phyloP scores from a whole-genome alignment of 2,113 vertebrate species.

The Zapus hudsonius region DNA sequence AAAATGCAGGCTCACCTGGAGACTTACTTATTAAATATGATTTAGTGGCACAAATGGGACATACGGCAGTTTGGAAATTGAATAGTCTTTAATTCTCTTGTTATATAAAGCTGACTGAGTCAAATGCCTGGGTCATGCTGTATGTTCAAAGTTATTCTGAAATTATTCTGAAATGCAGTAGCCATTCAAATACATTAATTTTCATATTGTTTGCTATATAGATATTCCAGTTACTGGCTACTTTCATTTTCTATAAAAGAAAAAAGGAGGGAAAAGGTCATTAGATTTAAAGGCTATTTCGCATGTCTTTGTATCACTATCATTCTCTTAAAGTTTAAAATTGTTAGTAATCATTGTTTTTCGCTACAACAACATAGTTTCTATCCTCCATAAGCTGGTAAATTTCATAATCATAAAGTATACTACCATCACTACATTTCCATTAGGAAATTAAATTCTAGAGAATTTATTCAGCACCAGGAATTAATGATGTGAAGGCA shows the following conservation, averaged over 20 bases:
- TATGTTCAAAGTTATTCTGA: constrained; percentile 38
- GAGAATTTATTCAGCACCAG: neutral
- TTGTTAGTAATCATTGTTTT: neutral
- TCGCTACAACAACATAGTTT: neutral
- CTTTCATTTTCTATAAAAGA: constrained; percentile 44
- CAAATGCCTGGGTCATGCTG: neutral
- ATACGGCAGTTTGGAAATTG: neutral
- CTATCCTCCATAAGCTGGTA: neutral
- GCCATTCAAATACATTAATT: constrained; percentile 39
- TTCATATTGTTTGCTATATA: constrained; percentile 3
- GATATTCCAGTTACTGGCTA: neutral
- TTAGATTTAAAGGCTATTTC: constrained; percentile 21
- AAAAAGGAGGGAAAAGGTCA: neutral
- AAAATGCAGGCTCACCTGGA: neutral
- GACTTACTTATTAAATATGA: neutral
- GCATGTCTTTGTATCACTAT: neutral
- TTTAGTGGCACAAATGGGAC: neutral
- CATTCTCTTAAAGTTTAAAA: constrained; percentile 44
- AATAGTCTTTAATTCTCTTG: neutral
- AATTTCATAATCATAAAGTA: neutral
- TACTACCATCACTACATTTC: neutral
- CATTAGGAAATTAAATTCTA: constrained; percentile 23
- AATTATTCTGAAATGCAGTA: constrained; percentile 38
- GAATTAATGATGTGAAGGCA: neutral
- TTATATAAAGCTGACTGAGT: constrained; percentile 4